Evolutionary conservation across 2,797 vertebrate genomes (phyloP), one percentile per base, ranked within the genome.

Genomic region (Microctenopoma stevenorrisi): DNA sequence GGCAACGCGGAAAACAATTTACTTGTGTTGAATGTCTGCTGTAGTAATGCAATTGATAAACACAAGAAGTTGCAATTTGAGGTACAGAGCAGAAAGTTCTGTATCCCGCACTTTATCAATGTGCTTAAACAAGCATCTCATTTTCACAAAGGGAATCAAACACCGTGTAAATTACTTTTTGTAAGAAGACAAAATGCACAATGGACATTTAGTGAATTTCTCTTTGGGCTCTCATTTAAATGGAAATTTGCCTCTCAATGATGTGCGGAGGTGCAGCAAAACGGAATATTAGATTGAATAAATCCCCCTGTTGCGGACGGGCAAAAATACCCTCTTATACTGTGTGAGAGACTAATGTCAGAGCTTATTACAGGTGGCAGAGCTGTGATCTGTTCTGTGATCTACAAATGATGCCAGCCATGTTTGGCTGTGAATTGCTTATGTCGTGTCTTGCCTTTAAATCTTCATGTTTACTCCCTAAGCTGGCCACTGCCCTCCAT

Each of bases 161-260:
- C 76, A 86, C 62, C 81, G 59, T 86, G 83, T 79, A 85, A 90
- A 91, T 89, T 83, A 85, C 80, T 81, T 72, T 85, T 72, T 43
- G 58, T 82, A 33, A 74, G 69, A 83, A 69, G 81, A 83, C 79
- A 85, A 85, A 86, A 84, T 83, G 78, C 74, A 85, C 69, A 51
- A 77, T 69, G 82, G 83, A 84, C 79, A 78, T 86, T 91, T 86
- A 85, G 73, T 72, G 68, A 64, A 76, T 90, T 85, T 83, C 81
- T 88, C 72, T 85, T 74, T 69, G 56, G 84, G 82, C 75, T 86
- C 82, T 88, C 78, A 91, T 90, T 91, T 88, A 91, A 90, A 92
- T 90, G 89, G 84, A 89, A 91, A 91, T 93, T 75, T 91, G 76
- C 51, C 64, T 72, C 77, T 84, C 86, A 84, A 72, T 86, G 83